Percentiles rank a stretch among this genome's conserved stretches.
phyloP scores from a whole-genome alignment of 2,113 vertebrate genomes.

The Barnardius zonarius region DNA sequence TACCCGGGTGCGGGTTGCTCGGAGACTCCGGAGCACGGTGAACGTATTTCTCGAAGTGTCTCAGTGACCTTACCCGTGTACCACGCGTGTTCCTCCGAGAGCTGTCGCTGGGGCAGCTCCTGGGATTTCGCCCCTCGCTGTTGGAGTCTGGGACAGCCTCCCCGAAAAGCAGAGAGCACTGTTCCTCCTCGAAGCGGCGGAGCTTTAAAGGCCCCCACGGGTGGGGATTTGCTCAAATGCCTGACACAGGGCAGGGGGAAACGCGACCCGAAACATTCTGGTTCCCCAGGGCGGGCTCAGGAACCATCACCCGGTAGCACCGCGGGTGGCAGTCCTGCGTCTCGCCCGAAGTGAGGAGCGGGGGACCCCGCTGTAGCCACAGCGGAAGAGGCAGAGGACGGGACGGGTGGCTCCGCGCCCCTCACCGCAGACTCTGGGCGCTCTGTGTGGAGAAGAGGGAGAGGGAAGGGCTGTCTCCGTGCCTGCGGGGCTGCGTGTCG shows the following conservation, averaged over 20 bases:
- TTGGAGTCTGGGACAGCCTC: not conserved
- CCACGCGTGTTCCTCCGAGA: not conserved
- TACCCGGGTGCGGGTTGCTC: not conserved
- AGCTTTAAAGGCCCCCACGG: not conserved
- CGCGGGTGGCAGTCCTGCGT: not conserved
- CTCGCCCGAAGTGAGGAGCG: not conserved
- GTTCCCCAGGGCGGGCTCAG: not conserved
- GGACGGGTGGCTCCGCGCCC: not conserved
- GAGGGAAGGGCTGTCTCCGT: not conserved
- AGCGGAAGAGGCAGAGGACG: not conserved
- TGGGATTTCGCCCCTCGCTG: not conserved
- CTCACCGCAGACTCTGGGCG: not conserved
- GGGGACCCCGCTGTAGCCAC: not conserved
- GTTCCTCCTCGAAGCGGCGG: accelerated
- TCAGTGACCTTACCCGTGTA: not conserved
- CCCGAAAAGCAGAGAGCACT: not conserved
- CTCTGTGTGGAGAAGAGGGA: not conserved
- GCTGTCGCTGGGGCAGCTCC: not conserved
- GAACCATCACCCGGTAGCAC: not conserved
- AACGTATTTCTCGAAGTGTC: not conserved
- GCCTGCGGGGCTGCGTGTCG: not conserved
- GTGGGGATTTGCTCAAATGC: not conserved
- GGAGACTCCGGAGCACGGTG: not conserved
- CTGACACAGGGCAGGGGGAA: not conserved
- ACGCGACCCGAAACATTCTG: not conserved